Conservation (phyloP, 1,140 invertebrate species). For the Drosophila melanica region DNA sequence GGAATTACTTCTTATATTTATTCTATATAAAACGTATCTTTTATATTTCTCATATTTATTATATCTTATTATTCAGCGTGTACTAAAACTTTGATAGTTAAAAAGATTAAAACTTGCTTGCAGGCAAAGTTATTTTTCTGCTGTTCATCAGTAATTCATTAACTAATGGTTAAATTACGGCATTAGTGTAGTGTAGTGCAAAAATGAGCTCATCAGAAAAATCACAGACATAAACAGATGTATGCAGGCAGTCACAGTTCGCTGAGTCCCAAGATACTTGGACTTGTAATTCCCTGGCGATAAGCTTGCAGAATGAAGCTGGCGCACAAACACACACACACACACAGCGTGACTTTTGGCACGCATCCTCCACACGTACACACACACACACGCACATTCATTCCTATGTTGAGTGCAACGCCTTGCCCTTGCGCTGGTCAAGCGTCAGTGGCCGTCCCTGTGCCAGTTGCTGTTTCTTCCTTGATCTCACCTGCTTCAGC, state of each 20-base stretch:
- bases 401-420: constrained; percentile 4
- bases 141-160: constrained; percentile 14
- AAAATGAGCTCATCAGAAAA: background rate
- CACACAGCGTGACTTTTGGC: constrained; percentile 48
- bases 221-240: background rate
- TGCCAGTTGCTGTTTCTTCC: constrained; percentile 20
- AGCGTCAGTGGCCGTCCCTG: constrained; percentile 30
- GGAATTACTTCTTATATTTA: no score
- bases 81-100: no score
- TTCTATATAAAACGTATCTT: no score
- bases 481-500: constrained; percentile 47
- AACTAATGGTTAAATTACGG: constrained; percentile 15
- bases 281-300: constrained; percentile 22
- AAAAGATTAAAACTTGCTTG: no score
- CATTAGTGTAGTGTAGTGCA: constrained; percentile 2
- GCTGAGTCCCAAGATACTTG: constrained; percentile 9
- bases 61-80: no score
- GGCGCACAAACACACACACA: constrained; percentile 24
- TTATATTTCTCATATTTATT: no score
- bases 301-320: constrained; percentile 13
- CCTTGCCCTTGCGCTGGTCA: constrained; percentile 56
- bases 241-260: constrained; percentile 7
- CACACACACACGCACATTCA: constrained; percentile 10
- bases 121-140: background rate
- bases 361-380: constrained; percentile 31